These are phyloP conservation scores for Sebastiscus tertius DNA, from an alignment of 2,797 vertebrate genomes.

Conservation along the genomic window DNA sequence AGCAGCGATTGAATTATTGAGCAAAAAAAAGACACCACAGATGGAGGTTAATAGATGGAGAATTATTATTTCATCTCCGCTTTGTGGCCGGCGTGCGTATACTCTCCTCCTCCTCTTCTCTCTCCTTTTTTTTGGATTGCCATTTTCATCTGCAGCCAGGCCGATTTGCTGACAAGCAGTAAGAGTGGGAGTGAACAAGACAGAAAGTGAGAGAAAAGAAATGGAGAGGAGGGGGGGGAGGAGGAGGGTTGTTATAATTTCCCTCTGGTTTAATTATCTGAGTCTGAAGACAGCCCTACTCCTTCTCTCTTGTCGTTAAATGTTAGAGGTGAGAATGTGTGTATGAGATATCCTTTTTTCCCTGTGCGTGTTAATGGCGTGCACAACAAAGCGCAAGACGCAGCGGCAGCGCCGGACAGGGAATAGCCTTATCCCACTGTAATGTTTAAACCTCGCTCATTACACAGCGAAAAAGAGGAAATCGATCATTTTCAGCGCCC, in stretches of 20 bases:
- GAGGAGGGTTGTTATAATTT: constrained; percentile 60
- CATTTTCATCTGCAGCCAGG: constrained; percentile 57
- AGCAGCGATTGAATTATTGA: constrained; percentile 3
- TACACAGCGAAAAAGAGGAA: constrained; percentile 37
- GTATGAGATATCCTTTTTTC: not conserved
- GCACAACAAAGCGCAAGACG: constrained; percentile 22
- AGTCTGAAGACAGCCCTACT: constrained; percentile 49
- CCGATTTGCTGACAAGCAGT: constrained; percentile 57
- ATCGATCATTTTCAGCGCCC: constrained; percentile 57
- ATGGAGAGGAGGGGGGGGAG: not conserved
- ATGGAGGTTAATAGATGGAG: constrained; percentile 51
- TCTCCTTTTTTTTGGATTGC: constrained; percentile 31
- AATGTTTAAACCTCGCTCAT: constrained; percentile 51
- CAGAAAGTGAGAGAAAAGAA: not conserved
- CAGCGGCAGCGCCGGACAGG: constrained; percentile 9
- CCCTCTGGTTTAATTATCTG: constrained; percentile 82
- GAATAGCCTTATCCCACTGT: constrained; percentile 31
- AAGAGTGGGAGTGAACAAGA: constrained; percentile 35
- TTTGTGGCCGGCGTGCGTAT: constrained; percentile 35
- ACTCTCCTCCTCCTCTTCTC: not conserved
- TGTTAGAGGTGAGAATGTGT: constrained; percentile 60
- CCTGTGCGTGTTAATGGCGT: constrained; percentile 11
- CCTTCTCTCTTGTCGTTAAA: constrained; percentile 55
- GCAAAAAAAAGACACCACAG: constrained; percentile 1
- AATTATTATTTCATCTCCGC: constrained; percentile 41